Percentiles rank a stretch among this genome's conserved stretches.
These are phyloP conservation scores for Spilosoma lubricipeda DNA, from an alignment of 2,888 invertebrate genomes.

Conservation along the genomic window DNA sequence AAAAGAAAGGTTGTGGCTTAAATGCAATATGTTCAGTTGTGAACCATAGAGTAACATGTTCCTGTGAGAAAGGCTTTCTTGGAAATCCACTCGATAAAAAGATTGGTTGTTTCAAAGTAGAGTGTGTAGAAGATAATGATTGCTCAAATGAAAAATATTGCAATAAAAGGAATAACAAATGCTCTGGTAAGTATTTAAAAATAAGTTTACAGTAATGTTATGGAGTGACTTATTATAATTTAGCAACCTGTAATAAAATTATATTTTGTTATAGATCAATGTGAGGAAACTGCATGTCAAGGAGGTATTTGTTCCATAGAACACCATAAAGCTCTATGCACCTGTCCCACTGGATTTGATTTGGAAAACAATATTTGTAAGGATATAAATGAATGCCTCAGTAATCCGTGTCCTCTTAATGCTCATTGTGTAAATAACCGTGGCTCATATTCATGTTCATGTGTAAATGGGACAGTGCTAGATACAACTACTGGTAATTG, in stretches of 20 bases:
- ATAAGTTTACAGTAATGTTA: neutral
- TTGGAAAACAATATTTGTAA: constrained; percentile 89
- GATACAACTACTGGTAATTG: constrained; percentile 91
- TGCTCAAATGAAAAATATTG: constrained; percentile 92
- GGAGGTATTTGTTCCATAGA: constrained; percentile 92
- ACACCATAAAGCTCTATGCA: constrained; percentile 90
- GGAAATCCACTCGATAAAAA: constrained; percentile 92
- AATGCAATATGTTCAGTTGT: constrained; percentile 91
- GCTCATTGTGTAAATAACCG: constrained; percentile 92
- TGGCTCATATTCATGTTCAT: constrained; percentile 92
- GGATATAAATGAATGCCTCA: constrained; percentile 93
- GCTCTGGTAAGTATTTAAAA: constrained; percentile 87
- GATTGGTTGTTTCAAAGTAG: constrained; percentile 95
- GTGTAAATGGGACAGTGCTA: constrained; percentile 92
- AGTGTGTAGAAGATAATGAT: constrained; percentile 92
- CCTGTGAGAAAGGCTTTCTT: constrained; percentile 92
- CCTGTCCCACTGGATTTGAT: constrained; percentile 91
- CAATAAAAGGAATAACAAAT: constrained; percentile 91
- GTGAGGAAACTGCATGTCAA: constrained; percentile 91
- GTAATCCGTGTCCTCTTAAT: constrained; percentile 92
- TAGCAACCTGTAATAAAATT: neutral
- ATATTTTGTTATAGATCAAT: constrained; percentile 88
- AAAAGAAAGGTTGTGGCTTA: constrained; percentile 89
- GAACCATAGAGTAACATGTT: constrained; percentile 90
- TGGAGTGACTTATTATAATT: neutral